Base-by-base conservation (phyloP, 2,113 vertebrate genomes). In the Syngnathoides biaculeatus region DNA sequence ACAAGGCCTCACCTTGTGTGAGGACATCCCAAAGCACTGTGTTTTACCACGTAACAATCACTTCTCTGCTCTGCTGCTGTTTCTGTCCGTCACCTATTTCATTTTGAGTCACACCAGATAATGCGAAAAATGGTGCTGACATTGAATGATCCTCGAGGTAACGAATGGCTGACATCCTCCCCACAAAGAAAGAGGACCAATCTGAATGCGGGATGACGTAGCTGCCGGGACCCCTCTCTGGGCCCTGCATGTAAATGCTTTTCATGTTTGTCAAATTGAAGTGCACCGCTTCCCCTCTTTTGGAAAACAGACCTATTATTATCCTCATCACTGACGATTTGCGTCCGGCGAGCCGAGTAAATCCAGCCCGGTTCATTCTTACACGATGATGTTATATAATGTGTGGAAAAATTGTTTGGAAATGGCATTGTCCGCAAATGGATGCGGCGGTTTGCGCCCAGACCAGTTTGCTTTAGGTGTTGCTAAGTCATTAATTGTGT, bases 231-330 rank as follows among this genome's bases (percentile, higher is more conserved):
- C 26, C 80, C 77, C 76, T 60, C 78, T 79, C 39, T 52, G 71
- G 73, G 80, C 63, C 71, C 64, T 4, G 27, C 82, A 84, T 78
- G 84, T 86, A 89, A 90, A 92, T 92, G 89, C 91, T 89, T 90
- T 86, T 83, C 64, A 73, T 86, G 80, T 83, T 75, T 75, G 50
- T 65, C 24, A 15, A 68, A 79, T 74, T 80, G 81, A 73, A 87
- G 83, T 62, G 67, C 79, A 71, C 80, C 73, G 42, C 80, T 84
- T 84, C 78, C 67, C 81, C 79, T 80, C 73, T 83, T 77, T 79
- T 84, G 81, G 83, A 83, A 88, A 89, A 89, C 84, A 89, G 78
- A 72, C 74, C 88, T 73, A 88, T 89, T 88, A 90, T 89, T 74
- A 81, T 85, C 68, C 77, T 78, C 26, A 55, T 56, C 68, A 65